Percentiles rank a stretch among this genome's conserved stretches.
Evolutionary conservation across 37 sponge, comb jelly and placozoan species (phyloP).

Genomic region (Oscarella lobularis): DNA sequence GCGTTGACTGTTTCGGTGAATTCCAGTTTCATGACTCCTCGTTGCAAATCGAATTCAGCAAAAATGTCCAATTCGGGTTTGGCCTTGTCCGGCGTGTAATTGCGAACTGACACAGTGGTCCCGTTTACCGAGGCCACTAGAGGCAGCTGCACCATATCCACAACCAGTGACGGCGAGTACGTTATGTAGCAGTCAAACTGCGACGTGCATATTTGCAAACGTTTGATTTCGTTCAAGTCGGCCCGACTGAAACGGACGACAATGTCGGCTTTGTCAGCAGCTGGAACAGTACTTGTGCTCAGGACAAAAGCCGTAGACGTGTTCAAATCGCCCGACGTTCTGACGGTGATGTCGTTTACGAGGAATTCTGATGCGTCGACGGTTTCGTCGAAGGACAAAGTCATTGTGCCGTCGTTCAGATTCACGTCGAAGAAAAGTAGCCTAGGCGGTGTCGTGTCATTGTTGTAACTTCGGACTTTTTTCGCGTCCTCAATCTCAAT

Average conservation of each 20-base stretch:
- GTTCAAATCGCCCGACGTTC: background rate
- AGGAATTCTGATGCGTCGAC: slow-evolving; percentile 46
- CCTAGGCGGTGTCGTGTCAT: slow-evolving; percentile 43
- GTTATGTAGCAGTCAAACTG: slow-evolving; percentile 32
- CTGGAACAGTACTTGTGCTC: slow-evolving; percentile 17
- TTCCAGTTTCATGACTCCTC: slow-evolving; percentile 31
- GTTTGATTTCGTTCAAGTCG: slow-evolving; percentile 49
- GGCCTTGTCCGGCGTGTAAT: slow-evolving; percentile 39
- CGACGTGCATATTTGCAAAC: slow-evolving; percentile 16
- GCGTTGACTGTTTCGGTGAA: slow-evolving; percentile 64
- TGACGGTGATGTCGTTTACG: slow-evolving; percentile 34
- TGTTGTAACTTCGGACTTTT: slow-evolving; percentile 17
- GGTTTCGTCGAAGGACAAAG: slow-evolving; percentile 65
- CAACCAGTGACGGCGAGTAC: slow-evolving; percentile 19
- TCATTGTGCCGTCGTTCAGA: slow-evolving; percentile 37
- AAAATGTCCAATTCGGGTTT: slow-evolving; percentile 54
- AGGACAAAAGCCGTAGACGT: background rate
- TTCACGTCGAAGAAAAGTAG: slow-evolving; percentile 42
- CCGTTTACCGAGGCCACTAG: slow-evolving; percentile 7
- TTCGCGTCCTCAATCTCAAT: slow-evolving; percentile 20
- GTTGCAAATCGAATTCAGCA: slow-evolving; percentile 47
- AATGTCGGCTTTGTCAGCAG: slow-evolving; percentile 15
- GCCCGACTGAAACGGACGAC: slow-evolving; percentile 14
- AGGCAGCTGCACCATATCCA: slow-evolving; percentile 25
- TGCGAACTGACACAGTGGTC: slow-evolving; percentile 22